Evolutionary conservation across 2,888 invertebrate genomes (phyloP), one percentile per base, ranked within the genome.

Genomic region (Latrodectus hesperus): DNA sequence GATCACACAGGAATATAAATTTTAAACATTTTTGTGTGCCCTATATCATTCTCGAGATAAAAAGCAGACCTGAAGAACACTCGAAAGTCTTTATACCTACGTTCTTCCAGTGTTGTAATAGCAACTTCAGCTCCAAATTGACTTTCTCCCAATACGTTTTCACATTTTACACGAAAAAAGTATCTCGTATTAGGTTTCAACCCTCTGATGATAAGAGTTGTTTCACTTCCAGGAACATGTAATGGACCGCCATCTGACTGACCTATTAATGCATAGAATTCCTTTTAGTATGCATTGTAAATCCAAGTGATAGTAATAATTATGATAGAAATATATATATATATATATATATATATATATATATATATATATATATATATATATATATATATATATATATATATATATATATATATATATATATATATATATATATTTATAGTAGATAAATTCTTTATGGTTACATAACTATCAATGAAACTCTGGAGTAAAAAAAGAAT

Each of bases 101-200:
- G 94, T 94, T 98, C 98, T 93, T 99, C 98, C 67, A 98, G 97
- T 55, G 99, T 99, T 89, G 98, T 98, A 90, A 98, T 98, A 1
- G 96, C 96, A 3, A 98, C 97, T 6, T 96, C 96, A 91, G 98
- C 97, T 0, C 98, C 98, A 6, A 97, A 96, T 90, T 96, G 96
- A 53, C 98, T 98, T n/a, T 95, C 95, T 84, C 98, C 98, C 89
- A 98, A 95, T 92, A 96, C 96, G 91, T 98, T 98, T 93, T 98
- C 97, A 87, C 98, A 98, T 5, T 97, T 96, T 91, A 98, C 96
- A 90, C 97, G 94, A 90, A 98, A 95, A 92, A 98, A 97, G 92
- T 98, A 98, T 0, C 97, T 96, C 3, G 98, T 98, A 64, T 97
- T 97, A 52, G 98, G 98, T 90, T 96, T 94, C 10, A 98, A 93